A percentile compares a stretch with the other conserved stretches of the same genome.
Evolutionary conservation across 2,888 invertebrate genomes (phyloP).

Genomic region (Pristionchus maxplancki): DNA sequence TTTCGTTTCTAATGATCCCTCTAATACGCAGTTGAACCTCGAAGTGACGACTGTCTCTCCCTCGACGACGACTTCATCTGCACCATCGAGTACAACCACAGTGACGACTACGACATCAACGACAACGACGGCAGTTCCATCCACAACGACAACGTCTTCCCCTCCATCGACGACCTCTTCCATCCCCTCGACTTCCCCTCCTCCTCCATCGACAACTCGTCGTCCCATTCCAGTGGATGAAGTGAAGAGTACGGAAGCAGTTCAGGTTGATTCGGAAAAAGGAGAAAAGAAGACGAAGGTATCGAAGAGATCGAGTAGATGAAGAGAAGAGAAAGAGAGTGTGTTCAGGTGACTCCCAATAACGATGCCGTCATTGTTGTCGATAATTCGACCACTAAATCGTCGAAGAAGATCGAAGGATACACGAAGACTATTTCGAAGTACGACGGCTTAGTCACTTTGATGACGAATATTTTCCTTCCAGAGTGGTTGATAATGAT

Average conservation of each 20-base stretch:
- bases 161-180: neutral
- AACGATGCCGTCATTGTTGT: conserved; percentile 9
- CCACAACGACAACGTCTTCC: neutral
- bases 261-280: conserved; percentile 10
- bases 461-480: neutral
- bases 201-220: neutral
- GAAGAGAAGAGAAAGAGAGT: neutral
- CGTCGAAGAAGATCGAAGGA: neutral
- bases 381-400: neutral
- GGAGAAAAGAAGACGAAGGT: neutral
- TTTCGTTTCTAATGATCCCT: too few species aligned
- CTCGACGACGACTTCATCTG: neutral
- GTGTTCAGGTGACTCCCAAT: conserved; percentile 27
- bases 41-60: neutral
- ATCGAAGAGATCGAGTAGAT: too few species aligned
- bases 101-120: neutral
- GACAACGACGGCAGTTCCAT: neutral
- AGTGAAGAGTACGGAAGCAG: conserved; percentile 47
- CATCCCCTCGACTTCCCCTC: neutral
- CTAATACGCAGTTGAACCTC: neutral
- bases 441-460: neutral
- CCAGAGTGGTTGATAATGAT: conserved; percentile 16
- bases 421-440: neutral
- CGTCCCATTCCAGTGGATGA: conserved; percentile 37
- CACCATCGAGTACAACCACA: neutral